Conservation (phyloP, 1,140 invertebrate species). For the Drosophila lacteicornis region DNA sequence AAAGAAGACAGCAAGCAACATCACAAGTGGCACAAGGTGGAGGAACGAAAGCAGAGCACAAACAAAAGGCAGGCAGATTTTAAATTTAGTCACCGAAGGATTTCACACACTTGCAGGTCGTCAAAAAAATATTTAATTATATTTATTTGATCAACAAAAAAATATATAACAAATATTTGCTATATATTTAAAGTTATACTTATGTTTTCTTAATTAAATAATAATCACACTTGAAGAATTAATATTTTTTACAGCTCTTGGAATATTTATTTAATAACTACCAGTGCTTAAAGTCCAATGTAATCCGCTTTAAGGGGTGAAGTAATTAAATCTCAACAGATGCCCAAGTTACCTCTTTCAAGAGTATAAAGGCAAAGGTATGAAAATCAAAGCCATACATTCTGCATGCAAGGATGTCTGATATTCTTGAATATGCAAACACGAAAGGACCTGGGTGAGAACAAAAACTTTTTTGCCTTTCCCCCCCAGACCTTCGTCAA, state of each 20-base stretch:
- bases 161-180: background rate
- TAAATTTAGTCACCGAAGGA: background rate
- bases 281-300: too few species aligned
- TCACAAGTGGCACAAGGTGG: constrained; percentile 27
- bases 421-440: constrained; percentile 23
- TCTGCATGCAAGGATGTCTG: constrained; percentile 25
- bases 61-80: constrained; percentile 14
- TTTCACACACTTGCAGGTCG: background rate
- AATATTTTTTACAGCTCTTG: too few species aligned
- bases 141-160: background rate
- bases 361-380: constrained; percentile 11
- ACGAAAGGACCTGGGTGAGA: background rate
- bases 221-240: too few species aligned
- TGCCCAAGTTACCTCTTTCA: background rate
- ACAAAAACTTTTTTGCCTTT: constrained; percentile 5
- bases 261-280: background rate
- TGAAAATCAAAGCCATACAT: constrained; percentile 37
- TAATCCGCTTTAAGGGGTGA: background rate
- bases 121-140: background rate
- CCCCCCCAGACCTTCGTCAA: background rate
- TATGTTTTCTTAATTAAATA: too few species aligned
- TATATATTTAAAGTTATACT: too few species aligned
- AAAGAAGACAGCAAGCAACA: constrained; percentile 60
- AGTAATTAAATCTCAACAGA: background rate
- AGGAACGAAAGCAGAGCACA: constrained; percentile 29